Percentiles rank a stretch among this genome's conserved stretches.
These are phyloP conservation scores for Synaphobranchus kaupii DNA, from an alignment of 2,797 vertebrate species.

Conservation along the genomic window DNA sequence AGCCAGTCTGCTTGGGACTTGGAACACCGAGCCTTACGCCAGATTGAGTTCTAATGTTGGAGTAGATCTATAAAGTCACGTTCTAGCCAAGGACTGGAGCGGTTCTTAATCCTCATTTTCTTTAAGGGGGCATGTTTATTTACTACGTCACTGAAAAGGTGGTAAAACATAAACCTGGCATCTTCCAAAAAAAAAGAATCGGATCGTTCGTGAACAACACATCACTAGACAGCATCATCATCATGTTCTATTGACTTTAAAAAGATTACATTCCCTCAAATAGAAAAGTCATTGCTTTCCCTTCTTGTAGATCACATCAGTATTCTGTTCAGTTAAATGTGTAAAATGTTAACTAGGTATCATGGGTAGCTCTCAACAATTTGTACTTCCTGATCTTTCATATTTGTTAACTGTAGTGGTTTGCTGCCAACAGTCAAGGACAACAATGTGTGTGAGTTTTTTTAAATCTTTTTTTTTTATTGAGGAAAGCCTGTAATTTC, in stretches of 20 bases:
- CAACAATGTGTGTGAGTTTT: background rate
- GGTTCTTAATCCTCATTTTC: too few species aligned
- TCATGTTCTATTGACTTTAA: background rate
- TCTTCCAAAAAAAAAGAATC: too few species aligned
- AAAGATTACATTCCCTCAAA: background rate
- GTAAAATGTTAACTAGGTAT: background rate
- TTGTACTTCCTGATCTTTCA: background rate
- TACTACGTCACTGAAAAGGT: too few species aligned
- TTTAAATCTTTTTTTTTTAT: background rate
- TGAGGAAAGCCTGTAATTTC: background rate
- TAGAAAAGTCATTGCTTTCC: background rate
- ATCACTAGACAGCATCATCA: too few species aligned
- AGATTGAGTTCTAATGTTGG: too few species aligned
- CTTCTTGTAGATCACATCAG: background rate
- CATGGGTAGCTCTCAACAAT: background rate
- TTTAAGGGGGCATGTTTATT: too few species aligned
- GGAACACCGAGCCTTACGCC: too few species aligned
- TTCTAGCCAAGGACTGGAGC: too few species aligned
- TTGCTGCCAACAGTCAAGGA: background rate
- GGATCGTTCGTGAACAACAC: too few species aligned
- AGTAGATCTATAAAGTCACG: too few species aligned
- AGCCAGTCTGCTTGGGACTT: too few species aligned
- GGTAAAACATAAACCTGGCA: too few species aligned
- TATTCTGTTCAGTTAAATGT: background rate
- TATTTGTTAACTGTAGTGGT: background rate